Evolutionary conservation across 2,113 vertebrate species (phyloP), one percentile per base, ranked within the genome.

Genomic region (Anas platyrhynchos): DNA sequence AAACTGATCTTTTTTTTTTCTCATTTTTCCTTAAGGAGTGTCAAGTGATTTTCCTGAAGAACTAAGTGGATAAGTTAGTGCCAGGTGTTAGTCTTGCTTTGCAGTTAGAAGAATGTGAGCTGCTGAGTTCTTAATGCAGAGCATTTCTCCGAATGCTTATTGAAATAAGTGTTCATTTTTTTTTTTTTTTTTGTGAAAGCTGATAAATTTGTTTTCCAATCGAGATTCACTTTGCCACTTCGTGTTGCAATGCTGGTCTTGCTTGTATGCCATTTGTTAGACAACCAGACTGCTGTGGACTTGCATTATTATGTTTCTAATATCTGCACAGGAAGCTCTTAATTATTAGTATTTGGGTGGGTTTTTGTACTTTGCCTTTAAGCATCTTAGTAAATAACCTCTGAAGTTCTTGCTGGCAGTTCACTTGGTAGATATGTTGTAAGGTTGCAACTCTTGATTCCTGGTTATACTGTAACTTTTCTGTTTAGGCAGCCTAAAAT

Each of bases 261-360:
- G 41, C 67, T 66, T 90, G 86, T 88, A 43, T 90, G 86, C 73
- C 56, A 0, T 73, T 73, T 88, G 63, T 83, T 83, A 88, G 43
- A 46, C 85, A 38, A 71, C 46, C 1, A 13, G 89, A 52, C 85
- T 86, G 89, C 88, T 92, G 86, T 86, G 92, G 86, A 82, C 88
- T 91, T 92, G 69, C 91, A 63, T 11, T 78, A 56, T 91, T 83
- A n/a, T 66, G 78, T 93, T 91, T 85, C 83, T 56, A 34, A 72
- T 91, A 68, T 13, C 73, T 79, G 92, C 94, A 55, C 73, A 72
- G 92, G 80, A 94, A 94, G 80, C 59, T 88, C 68, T 93, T 91
- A 61, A 71, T 93, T 41, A 44, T 88, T 81, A 77, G 66, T 10
- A 4, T 84, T 91, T 48, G 77, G 68, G 73, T 83, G 86, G 88